A percentile compares a stretch with the other conserved stretches of the same genome.
These are phyloP conservation scores for Cephalopholis sonnerati DNA, from an alignment of 2,113 vertebrate genomes.

Conservation along the genomic window DNA sequence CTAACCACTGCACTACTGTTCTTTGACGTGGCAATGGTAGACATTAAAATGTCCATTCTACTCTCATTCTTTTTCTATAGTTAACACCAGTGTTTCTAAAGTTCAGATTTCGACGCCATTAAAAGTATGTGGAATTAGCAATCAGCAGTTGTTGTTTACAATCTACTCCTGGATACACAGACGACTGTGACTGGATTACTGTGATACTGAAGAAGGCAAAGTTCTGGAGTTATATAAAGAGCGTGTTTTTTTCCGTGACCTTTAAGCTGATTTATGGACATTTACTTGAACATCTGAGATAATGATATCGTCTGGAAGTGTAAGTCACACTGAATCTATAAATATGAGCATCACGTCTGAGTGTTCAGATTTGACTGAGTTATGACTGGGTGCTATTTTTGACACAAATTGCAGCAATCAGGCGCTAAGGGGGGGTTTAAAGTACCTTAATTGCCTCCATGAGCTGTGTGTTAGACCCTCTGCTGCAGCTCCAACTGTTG, in stretches of 20 bases:
- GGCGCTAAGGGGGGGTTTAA: conserved; percentile 11
- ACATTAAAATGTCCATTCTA: no score
- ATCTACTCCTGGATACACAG: background rate
- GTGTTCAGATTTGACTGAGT: background rate
- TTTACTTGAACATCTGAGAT: background rate
- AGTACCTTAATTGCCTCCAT: conserved; percentile 42
- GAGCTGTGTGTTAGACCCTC: conserved; percentile 23
- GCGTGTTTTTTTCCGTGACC: background rate
- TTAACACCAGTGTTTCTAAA: background rate
- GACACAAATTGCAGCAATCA: conserved; percentile 20
- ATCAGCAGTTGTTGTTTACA: background rate
- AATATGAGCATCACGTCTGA: background rate
- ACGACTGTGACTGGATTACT: background rate
- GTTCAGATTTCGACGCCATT: background rate
- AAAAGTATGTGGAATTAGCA: background rate
- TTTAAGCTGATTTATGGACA: background rate
- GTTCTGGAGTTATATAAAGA: background rate
- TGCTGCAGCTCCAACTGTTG: conserved; percentile 33
- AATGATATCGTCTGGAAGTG: background rate
- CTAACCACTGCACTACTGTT: no score
- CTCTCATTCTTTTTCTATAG: no score
- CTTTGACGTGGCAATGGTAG: no score
- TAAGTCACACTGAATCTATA: background rate
- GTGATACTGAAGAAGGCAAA: background rate
- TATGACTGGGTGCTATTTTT: conserved; percentile 19